These are phyloP conservation scores for Arge pagana DNA, from an alignment of 2,888 invertebrate species.

Conservation along the genomic window DNA sequence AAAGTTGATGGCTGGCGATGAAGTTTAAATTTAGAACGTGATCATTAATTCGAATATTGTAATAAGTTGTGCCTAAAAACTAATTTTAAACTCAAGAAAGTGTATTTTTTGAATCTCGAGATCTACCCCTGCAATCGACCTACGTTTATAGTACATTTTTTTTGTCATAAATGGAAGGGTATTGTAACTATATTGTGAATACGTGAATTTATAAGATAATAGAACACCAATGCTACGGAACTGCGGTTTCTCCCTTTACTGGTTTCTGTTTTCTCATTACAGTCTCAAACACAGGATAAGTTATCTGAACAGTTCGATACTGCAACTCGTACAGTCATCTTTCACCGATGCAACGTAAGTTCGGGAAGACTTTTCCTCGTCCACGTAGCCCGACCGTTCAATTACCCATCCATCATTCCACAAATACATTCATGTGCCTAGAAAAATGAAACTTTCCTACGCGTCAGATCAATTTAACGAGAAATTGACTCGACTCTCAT, in stretches of 20 bases:
- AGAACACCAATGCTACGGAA: conserved; percentile 36
- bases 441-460: no score
- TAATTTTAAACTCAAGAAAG: background rate
- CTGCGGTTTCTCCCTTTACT: background rate
- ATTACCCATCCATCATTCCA: no score
- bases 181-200: conserved; percentile 50
- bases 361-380: no score
- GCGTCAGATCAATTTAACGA: no score
- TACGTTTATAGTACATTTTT: conserved; percentile 17
- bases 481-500: no score
- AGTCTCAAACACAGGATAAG: background rate
- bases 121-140: conserved; percentile 24
- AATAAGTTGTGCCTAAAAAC: conserved; percentile 16
- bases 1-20: no score
- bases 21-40: no score
- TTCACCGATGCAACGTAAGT: background rate
- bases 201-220: conserved; percentile 39
- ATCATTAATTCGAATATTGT: background rate
- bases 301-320: no score
- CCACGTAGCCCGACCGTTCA: no score
- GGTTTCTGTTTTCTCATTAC: background rate
- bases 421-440: no score
- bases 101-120: conserved; percentile 34
- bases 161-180: conserved; percentile 18
- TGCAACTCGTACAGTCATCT: background rate